Evolutionary conservation across 2,888 invertebrate species (phyloP).

Genomic region (Hirtodrosophila alboralis): DNA sequence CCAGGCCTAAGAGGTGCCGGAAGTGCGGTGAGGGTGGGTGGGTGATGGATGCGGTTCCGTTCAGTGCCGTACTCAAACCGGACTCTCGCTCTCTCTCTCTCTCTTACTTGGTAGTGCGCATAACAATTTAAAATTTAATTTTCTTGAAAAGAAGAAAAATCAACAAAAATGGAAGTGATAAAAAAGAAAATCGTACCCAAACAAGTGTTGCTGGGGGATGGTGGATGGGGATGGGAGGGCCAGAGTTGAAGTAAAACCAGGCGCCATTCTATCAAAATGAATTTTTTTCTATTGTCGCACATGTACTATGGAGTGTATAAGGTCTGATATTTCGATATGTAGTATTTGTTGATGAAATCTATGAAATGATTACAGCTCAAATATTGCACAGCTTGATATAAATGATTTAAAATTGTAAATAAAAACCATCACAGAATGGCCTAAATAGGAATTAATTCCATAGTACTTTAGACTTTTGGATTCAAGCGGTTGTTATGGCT

Average conservation of each 20-base stretch:
- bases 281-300: slow-evolving; percentile 2
- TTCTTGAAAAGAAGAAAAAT: slow-evolving; percentile 66
- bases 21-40: slow-evolving; percentile 17
- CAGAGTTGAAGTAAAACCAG: background rate
- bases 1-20: slow-evolving; percentile 41
- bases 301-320: background rate
- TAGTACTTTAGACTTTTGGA: slow-evolving; percentile 1
- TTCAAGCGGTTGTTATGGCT: background rate
- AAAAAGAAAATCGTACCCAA: slow-evolving; percentile 34
- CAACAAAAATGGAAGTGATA: slow-evolving; percentile 55
- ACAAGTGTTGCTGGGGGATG: slow-evolving; percentile 5
- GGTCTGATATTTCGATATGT: no score
- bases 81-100: slow-evolving; percentile 21
- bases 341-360: no score
- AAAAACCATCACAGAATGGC: background rate
- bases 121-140: slow-evolving; percentile 76
- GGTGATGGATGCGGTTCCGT: slow-evolving; percentile 21
- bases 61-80: slow-evolving; percentile 17
- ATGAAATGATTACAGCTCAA: no score
- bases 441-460: background rate
- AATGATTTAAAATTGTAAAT: no score
- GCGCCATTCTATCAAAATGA: background rate
- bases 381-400: no score
- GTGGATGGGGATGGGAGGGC: no score
- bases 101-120: slow-evolving; percentile 31